phyloP scores from a whole-genome alignment of 2,888 invertebrate species.

The Halictus quadricinctus region DNA sequence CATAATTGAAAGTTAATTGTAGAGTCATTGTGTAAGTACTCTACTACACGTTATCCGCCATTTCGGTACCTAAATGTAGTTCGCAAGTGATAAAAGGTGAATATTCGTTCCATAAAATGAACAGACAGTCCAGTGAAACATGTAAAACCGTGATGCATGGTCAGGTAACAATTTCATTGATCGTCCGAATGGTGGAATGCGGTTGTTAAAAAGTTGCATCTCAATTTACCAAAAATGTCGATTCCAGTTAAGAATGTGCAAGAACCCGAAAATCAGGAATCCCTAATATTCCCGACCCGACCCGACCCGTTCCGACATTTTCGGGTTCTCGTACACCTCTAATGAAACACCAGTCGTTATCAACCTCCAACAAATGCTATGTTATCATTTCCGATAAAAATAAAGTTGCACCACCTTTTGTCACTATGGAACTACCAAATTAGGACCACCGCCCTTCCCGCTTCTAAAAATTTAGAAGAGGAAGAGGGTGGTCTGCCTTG shows the following conservation, averaged over 20 bases:
- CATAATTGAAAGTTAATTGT: conserved; percentile 37
- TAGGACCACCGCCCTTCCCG: conserved; percentile 72
- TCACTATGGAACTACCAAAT: conserved; percentile 65
- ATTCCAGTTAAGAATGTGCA: neutral
- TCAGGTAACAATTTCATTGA: neutral
- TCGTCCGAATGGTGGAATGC: neutral
- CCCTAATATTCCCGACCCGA: too few relatives aligned
- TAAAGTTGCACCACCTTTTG: conserved; percentile 68
- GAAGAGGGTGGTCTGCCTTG: conserved; percentile 82
- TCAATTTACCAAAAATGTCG: neutral
- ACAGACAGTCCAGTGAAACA: neutral
- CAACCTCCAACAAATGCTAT: conserved; percentile 24
- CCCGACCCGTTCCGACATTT: neutral
- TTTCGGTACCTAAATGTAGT: conserved; percentile 68
- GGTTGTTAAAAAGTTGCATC: neutral
- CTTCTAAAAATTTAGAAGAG: conserved; percentile 78
- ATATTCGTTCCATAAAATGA: conserved; percentile 7
- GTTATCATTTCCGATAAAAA: conserved; percentile 24
- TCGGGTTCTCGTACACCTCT: neutral
- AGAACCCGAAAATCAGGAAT: neutral
- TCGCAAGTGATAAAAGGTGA: conserved; percentile 73
- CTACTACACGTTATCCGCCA: conserved; percentile 52
- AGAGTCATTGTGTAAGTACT: conserved; percentile 6
- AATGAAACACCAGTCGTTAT: conserved; percentile 12
- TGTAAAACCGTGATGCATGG: neutral